Conservation (phyloP, 2,797 vertebrate species). For the Anisognathus igniventris region DNA sequence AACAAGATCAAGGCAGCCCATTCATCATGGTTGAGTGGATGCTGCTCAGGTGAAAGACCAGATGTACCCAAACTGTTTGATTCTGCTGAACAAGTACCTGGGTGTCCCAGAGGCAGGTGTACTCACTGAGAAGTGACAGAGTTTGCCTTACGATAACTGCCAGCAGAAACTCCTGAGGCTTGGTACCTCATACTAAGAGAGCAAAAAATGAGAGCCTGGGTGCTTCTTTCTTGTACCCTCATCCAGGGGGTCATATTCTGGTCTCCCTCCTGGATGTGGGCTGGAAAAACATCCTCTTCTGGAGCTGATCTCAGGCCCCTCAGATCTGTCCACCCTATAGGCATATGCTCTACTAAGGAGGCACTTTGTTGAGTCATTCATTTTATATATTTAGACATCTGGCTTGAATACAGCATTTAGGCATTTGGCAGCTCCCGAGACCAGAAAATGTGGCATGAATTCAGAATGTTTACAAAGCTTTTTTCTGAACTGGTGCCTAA, state of each 20-base stretch:
- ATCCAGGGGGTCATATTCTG: neutral
- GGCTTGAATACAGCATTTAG: conserved; percentile 15
- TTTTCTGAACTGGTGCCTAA: conserved; percentile 36
- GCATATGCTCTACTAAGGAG: conserved; percentile 25
- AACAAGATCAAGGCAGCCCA: neutral
- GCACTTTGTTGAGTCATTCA: conserved; percentile 45
- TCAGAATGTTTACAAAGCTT: conserved; percentile 28
- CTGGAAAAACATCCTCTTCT: conserved; percentile 16
- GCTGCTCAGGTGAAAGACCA: neutral
- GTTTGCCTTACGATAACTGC: neutral
- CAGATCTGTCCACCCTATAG: neutral
- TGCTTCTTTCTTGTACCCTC: neutral
- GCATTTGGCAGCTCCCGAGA: conserved; percentile 48
- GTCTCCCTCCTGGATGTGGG: neutral
- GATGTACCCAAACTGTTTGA: neutral
- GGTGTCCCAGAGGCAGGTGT: neutral
- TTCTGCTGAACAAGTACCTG: neutral
- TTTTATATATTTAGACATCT: conserved; percentile 63
- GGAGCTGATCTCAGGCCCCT: neutral
- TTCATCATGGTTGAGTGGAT: neutral
- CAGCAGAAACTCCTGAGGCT: neutral
- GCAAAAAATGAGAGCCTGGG: fast-evolving
- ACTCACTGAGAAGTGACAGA: neutral
- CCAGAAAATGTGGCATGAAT: conserved; percentile 2
- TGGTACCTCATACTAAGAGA: neutral